These are phyloP conservation scores for Phasia obesa DNA, from an alignment of 2,888 invertebrate genomes.

Conservation along the genomic window DNA sequence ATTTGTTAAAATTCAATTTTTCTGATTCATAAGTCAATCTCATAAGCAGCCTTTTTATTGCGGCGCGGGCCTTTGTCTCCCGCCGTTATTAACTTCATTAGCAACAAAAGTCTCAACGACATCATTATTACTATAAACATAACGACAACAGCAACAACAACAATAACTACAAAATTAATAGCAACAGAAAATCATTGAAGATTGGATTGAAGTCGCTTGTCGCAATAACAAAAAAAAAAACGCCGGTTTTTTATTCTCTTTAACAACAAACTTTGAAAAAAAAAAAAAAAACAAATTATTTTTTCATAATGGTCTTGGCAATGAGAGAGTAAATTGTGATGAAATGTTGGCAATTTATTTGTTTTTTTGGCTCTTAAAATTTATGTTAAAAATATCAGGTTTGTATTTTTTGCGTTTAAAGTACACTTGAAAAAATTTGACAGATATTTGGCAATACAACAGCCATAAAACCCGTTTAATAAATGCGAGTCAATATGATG, in stretches of 20 bases:
- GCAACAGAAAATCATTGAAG: neutral
- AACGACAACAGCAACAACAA: neutral
- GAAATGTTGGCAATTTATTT: constrained; percentile 4
- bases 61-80: no score
- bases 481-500: no score
- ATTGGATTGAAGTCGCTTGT: neutral
- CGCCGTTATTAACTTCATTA: no score
- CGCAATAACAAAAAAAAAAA: constrained; percentile 10
- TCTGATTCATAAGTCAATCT: no score
- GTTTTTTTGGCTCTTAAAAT: constrained; percentile 21
- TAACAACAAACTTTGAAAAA: neutral
- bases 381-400: constrained; percentile 28
- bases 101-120: no score
- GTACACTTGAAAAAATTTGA: no score
- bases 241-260: neutral
- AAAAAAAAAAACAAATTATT: neutral
- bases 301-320: constrained; percentile 36
- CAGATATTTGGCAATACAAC: no score
- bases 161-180: neutral
- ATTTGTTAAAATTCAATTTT: no score
- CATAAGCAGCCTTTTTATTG: no score
- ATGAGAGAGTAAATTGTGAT: constrained; percentile 16
- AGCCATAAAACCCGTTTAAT: no score
- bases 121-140: neutral
- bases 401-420: no score